Percentiles rank a stretch among this genome's conserved stretches.
Conservation (phyloP, 2,888 invertebrate species). For the Latrodectus elegans region DNA sequence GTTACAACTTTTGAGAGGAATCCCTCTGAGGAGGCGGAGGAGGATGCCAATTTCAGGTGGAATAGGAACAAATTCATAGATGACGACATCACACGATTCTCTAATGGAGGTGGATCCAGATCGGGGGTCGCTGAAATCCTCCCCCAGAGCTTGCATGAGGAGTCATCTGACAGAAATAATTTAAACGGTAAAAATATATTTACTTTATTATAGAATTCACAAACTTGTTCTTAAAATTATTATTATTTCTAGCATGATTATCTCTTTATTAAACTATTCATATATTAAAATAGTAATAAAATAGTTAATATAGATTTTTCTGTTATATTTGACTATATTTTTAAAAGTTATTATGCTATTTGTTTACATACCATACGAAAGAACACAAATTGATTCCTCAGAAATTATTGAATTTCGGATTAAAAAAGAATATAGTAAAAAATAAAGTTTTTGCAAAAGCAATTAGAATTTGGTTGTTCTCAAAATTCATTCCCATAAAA, state of each 20-base stretch:
- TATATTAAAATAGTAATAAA: background rate
- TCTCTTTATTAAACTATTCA: background rate
- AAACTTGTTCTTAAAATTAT: background rate
- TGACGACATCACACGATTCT: conserved; percentile 52
- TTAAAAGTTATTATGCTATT: no score
- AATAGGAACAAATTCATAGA: conserved; percentile 41
- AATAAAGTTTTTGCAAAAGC: no score
- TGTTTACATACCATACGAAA: no score
- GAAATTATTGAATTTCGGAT: no score
- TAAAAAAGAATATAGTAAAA: no score
- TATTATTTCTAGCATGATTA: background rate
- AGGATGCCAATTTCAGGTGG: conserved; percentile 50
- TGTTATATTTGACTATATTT: no score
- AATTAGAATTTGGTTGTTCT: no score
- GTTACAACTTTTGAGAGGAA: conserved; percentile 28
- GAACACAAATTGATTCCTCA: no score
- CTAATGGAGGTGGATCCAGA: background rate
- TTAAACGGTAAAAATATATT: conserved; percentile 39
- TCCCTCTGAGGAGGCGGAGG: background rate
- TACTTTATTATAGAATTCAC: background rate
- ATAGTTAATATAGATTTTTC: no score
- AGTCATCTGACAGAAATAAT: conserved; percentile 12
- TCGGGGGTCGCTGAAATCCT: background rate
- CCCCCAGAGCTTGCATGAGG: background rate
- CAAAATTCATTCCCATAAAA: no score